Evolutionary conservation across 2,888 invertebrate genomes (phyloP), one percentile per base, ranked within the genome.

Genomic region (Chrysotoxum bicinctum): DNA sequence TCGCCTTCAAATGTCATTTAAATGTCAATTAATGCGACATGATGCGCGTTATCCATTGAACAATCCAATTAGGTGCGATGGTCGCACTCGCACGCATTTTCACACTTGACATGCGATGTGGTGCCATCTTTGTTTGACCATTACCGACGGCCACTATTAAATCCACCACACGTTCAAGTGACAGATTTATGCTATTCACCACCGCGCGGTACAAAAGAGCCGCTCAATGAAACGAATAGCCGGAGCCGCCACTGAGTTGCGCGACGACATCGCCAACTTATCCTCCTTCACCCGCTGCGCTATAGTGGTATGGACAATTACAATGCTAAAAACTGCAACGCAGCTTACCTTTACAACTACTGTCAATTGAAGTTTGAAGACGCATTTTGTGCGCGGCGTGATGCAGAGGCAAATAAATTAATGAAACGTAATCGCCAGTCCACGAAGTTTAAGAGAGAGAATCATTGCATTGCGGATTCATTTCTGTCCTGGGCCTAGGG

Each of bases 161-260:
- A 85, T 77, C 85, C 81, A 81, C 85, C 85, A 85, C 85, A 80
- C 81, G 81, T 85, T 81, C 62, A 77, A 37, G 19, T 85, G 85
- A 85, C 85, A 85, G 85, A 81, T 85, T 85, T 85, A 85, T 85
- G 76, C 73, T 72, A 81, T 76, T 77, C 85, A 81, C 81, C 81
- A 85, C 50, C 16, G 56, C 26, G 50, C 43, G 16, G 58, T 50
- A 85, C 85, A 85, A 85, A 85, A 76, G 76, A 26, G 69, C 85
- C 77, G 77, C 82, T n/a, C 77, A 56, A 60, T 72, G 50, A 77
- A 82, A 77, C 70, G 81, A 66, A 78, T 56, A 43, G 75, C 74
- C 75, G 69, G 50, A 43, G 75, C 74, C 75, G 69, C 70, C 62
- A 69, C 76, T 60, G 78, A 56, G 56, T 45, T 66, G 66, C 66